Evolutionary conservation across 1,140 invertebrate genomes (phyloP).

Genomic region (Zaprionus vittiger): DNA sequence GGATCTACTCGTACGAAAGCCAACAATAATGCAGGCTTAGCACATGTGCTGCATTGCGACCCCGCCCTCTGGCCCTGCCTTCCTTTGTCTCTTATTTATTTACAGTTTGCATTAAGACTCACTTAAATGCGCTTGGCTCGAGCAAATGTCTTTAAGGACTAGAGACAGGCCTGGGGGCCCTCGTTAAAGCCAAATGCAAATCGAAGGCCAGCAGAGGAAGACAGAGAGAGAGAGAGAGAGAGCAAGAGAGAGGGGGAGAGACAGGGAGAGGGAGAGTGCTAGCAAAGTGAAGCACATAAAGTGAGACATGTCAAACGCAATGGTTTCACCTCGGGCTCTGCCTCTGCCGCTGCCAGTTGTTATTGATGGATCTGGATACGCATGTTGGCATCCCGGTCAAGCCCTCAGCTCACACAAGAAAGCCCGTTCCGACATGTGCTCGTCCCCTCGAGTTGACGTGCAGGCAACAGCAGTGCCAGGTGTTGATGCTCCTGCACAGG

Average conservation of each 20-base stretch:
- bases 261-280: neutral
- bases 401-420: neutral
- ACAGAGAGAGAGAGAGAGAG: neutral
- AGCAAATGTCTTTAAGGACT: conserved; percentile 48
- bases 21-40: conserved; percentile 31
- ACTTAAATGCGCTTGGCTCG: conserved; percentile 65
- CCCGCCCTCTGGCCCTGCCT: neutral
- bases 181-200: neutral
- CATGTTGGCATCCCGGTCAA: neutral
- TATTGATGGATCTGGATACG: conserved; percentile 5
- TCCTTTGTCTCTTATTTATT: conserved; percentile 53
- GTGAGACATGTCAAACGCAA: conserved; percentile 1
- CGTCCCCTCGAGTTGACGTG: too few species aligned
- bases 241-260: neutral
- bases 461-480: neutral
- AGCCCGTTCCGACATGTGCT: neutral
- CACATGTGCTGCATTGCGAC: conserved; percentile 45
- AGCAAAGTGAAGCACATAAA: conserved; percentile 5
- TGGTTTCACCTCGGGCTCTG: neutral
- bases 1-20: conserved; percentile 35
- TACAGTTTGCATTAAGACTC: conserved; percentile 75
- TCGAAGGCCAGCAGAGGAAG: neutral
- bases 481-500: neutral
- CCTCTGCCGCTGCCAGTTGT: neutral
- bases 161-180: neutral